Evolutionary conservation across 1,140 invertebrate species (phyloP).

Genomic region (Holcopasites calliopsidis): DNA sequence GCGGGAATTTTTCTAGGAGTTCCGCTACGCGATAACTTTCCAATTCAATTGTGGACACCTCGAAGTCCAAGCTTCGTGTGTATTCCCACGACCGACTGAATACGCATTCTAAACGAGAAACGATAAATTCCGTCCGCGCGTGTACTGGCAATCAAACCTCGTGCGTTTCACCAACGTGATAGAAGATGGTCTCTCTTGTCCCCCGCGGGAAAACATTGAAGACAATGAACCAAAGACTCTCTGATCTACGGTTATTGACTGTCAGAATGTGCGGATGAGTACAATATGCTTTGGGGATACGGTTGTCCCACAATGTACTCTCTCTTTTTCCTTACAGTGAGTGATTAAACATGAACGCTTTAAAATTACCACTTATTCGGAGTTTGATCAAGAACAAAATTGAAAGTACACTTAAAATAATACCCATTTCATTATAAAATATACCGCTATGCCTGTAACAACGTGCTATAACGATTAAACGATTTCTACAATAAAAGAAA

Average conservation of each 20-base stretch:
- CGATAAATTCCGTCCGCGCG: slow-evolving; percentile 41
- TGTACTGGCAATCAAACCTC: slow-evolving; percentile 22
- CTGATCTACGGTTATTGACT: background rate
- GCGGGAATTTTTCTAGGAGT: background rate
- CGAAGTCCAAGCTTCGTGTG: too few species aligned
- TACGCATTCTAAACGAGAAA: slow-evolving; percentile 35
- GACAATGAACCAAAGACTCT: slow-evolving; percentile 15
- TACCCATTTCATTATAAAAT: too few species aligned
- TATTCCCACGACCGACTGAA: slow-evolving; percentile 40
- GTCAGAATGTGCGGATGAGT: background rate
- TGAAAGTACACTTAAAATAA: too few species aligned
- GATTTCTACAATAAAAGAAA: too few species aligned
- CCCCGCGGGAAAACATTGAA: background rate
- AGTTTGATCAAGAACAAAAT: too few species aligned
- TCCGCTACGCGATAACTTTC: background rate
- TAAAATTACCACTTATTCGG: too few species aligned
- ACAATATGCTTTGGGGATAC: background rate
- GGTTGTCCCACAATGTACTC: background rate
- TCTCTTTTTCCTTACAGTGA: background rate
- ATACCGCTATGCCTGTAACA: too few species aligned
- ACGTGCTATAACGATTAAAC: too few species aligned
- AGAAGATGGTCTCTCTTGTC: slow-evolving; percentile 39
- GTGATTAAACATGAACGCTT: too few species aligned
- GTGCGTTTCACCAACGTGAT: background rate
- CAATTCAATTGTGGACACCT: slow-evolving; percentile 1